Evolutionary conservation across 2,113 vertebrate species (phyloP).

Genomic region (Neopipo cinnamomea): DNA sequence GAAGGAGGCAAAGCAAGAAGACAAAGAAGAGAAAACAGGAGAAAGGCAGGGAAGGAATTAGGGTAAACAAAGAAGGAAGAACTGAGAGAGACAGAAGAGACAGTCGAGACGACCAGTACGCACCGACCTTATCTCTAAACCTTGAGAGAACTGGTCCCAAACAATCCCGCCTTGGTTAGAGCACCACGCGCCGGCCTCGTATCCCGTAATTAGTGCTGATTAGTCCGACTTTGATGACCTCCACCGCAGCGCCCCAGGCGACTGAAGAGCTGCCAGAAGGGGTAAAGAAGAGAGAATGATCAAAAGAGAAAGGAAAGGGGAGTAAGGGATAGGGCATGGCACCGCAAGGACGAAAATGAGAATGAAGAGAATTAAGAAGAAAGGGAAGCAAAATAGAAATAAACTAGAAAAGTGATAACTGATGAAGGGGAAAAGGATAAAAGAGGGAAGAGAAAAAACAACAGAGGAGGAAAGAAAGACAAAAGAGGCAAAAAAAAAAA

Average conservation of each 20-base stretch:
- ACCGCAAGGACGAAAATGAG: rapidly evolving
- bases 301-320: rapidly evolving
- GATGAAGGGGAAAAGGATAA: background rate
- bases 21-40: background rate
- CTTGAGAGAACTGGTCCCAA: rapidly evolving
- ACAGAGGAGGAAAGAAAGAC: background rate
- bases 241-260: rapidly evolving
- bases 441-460: too few relatives aligned
- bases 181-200: rapidly evolving
- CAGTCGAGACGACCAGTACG: rapidly evolving
- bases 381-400: rapidly evolving
- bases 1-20: background rate
- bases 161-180: too few relatives aligned
- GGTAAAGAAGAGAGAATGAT: rapidly evolving
- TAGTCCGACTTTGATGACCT: rapidly evolving
- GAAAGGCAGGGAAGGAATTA: background rate
- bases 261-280: rapidly evolving
- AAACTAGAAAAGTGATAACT: rapidly evolving
- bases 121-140: background rate
- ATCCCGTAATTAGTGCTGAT: background rate
- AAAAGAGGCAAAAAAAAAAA: too few relatives aligned
- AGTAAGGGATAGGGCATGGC: rapidly evolving
- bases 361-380: background rate
- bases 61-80: background rate
- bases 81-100: rapidly evolving